A percentile compares a stretch with the other conserved stretches of the same genome.
Conservation (phyloP, 1,140 invertebrate genomes). For the Himalopsyche phryganea region DNA sequence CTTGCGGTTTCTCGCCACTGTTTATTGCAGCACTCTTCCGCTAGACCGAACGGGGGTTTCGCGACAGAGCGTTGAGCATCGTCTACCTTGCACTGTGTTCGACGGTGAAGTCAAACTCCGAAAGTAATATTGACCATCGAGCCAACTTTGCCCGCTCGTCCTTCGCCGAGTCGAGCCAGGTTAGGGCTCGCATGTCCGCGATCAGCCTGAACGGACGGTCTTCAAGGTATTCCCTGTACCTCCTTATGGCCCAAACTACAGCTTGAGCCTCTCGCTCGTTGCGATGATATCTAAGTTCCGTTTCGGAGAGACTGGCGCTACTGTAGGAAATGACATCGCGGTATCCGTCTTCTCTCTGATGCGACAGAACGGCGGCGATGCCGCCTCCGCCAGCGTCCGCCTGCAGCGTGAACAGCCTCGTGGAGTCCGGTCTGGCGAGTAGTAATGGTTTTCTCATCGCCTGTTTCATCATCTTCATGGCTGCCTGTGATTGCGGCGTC, state of each 20-base stretch:
- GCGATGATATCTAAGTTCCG: background rate
- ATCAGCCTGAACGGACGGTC: background rate
- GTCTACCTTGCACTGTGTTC: slow-evolving; percentile 8
- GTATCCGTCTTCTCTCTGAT: background rate
- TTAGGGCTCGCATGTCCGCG: background rate
- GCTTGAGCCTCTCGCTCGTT: slow-evolving; percentile 7
- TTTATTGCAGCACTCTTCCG: no score
- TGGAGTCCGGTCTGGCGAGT: background rate
- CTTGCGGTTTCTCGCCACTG: no score
- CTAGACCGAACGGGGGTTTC: no score
- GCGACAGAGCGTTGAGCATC: no score
- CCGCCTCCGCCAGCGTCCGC: slow-evolving; percentile 1
- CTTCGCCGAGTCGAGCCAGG: background rate
- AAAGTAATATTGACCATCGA: slow-evolving; percentile 1
- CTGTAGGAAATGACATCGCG: background rate
- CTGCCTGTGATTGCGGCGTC: background rate
- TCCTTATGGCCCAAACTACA: background rate
- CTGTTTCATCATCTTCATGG: background rate
- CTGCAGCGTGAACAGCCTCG: background rate
- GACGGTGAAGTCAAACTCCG: slow-evolving; percentile 6
- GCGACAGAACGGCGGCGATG: background rate
- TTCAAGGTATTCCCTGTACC: slow-evolving; percentile 1
- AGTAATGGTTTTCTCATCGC: background rate
- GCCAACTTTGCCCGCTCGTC: slow-evolving; percentile 1
- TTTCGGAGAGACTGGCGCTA: background rate